Evolutionary conservation across 92 coral and sea anemone species (phyloP).

Genomic region (Scolanthus callimorphus): DNA sequence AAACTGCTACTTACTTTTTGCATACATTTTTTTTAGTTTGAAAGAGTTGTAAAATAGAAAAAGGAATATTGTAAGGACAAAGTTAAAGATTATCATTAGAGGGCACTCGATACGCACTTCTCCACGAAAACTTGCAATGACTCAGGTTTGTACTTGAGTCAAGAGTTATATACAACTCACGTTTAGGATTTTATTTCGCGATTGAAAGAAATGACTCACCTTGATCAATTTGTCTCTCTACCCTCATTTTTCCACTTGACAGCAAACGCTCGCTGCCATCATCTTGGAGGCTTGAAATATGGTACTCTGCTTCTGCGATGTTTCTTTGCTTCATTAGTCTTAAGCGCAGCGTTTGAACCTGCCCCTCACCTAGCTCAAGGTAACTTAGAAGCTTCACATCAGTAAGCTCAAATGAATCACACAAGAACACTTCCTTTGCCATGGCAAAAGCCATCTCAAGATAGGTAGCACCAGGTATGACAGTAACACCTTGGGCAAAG

Average conservation of each 20-base stretch:
- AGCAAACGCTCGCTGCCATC: slow-evolving; percentile 26
- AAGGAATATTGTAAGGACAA: no score
- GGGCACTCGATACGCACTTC: no score
- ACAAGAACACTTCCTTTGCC: slow-evolving; percentile 42
- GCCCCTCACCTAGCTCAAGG: slow-evolving; percentile 38
- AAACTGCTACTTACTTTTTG: no score
- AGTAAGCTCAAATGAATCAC: slow-evolving; percentile 12
- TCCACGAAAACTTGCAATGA: no score
- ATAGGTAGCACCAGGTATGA: slow-evolving; percentile 51
- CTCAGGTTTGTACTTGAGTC: no score
- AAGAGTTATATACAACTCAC: no score
- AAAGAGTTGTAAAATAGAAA: no score
- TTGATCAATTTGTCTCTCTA: no score
- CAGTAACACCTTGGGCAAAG: slow-evolving; percentile 32
- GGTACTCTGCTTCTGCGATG: slow-evolving; percentile 17
- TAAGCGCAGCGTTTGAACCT: slow-evolving; percentile 18
- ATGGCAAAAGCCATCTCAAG: slow-evolving; percentile 57
- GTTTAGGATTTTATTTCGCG: no score
- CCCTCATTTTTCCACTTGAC: slow-evolving; percentile 32
- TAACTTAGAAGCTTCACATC: slow-evolving; percentile 28
- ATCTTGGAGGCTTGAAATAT: slow-evolving; percentile 16
- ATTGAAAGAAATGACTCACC: no score
- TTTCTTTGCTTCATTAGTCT: slow-evolving; percentile 17
- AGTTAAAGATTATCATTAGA: no score
- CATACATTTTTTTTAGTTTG: no score